These are phyloP conservation scores for Serrognathus titanus DNA, from an alignment of 2,888 invertebrate genomes.

Conservation along the genomic window DNA sequence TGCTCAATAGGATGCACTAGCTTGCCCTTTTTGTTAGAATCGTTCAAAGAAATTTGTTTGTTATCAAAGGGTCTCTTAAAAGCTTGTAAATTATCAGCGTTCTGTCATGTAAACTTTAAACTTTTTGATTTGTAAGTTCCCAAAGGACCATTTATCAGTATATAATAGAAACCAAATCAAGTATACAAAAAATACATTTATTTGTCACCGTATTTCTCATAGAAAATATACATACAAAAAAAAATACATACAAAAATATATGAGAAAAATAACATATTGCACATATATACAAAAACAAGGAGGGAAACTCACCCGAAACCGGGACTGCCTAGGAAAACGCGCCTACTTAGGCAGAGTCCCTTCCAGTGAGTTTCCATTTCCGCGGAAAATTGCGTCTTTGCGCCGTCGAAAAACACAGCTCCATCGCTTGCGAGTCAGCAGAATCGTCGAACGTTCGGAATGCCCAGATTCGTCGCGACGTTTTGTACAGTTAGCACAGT, in stretches of 20 bases:
- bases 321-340: not conserved
- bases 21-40: no score
- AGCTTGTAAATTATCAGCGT: no score
- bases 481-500: not conserved
- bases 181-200: conserved; percentile 34
- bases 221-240: conserved; percentile 19
- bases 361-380: not conserved
- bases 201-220: conserved; percentile 40
- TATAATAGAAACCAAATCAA: no score
- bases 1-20: no score
- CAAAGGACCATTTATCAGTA: no score
- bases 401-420: not conserved
- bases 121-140: no score
- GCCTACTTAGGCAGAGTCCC: not conserved
- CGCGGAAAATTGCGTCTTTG: not conserved
- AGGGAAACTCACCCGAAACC: not conserved
- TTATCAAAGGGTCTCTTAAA: no score
- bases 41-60: no score
- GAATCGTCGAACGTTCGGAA: no score
- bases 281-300: conserved; percentile 10
- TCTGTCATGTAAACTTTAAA: no score
- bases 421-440: no score
- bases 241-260: conserved; percentile 6
- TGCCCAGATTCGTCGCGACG: no score
- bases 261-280: conserved; percentile 8